Evolutionary conservation across 2,113 vertebrate genomes (phyloP).

Genomic region (Pachycephala philippinensis): DNA sequence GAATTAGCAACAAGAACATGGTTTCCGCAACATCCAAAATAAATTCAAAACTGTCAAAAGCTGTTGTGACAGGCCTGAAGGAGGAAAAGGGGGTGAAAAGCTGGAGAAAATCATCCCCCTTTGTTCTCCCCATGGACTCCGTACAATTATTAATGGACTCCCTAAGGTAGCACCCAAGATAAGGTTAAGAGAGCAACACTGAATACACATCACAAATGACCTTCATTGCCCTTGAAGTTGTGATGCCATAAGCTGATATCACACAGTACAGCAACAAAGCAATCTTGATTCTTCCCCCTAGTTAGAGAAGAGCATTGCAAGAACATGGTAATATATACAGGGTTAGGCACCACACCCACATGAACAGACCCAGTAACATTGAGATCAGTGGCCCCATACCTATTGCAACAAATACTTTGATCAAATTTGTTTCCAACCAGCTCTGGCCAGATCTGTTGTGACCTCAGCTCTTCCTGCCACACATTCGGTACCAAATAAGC

Average conservation of each 20-base stretch:
- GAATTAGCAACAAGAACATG: not conserved
- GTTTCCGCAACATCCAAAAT: not conserved
- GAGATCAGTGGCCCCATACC: too few relatives aligned
- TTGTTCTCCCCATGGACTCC: not conserved
- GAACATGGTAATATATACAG: fast-evolving
- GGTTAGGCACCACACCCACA: not conserved
- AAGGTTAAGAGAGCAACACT: not conserved
- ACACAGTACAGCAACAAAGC: not conserved
- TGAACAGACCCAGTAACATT: not conserved
- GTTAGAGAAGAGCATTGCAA: not conserved
- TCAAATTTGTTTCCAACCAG: not conserved
- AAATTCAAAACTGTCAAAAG: not conserved
- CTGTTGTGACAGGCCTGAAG: not conserved
- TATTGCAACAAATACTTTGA: not conserved
- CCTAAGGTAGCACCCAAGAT: not conserved
- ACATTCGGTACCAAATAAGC: not conserved
- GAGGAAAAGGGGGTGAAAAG: not conserved
- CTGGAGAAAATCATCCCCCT: not conserved
- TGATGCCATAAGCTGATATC: not conserved
- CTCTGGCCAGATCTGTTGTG: not conserved
- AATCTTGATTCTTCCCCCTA: too few relatives aligned
- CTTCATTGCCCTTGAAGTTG: not conserved
- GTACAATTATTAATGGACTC: not conserved
- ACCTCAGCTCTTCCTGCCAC: not conserved
- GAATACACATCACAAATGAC: not conserved